Conservation (phyloP, 2,113 vertebrate species). For the Bubo scandiacus region DNA sequence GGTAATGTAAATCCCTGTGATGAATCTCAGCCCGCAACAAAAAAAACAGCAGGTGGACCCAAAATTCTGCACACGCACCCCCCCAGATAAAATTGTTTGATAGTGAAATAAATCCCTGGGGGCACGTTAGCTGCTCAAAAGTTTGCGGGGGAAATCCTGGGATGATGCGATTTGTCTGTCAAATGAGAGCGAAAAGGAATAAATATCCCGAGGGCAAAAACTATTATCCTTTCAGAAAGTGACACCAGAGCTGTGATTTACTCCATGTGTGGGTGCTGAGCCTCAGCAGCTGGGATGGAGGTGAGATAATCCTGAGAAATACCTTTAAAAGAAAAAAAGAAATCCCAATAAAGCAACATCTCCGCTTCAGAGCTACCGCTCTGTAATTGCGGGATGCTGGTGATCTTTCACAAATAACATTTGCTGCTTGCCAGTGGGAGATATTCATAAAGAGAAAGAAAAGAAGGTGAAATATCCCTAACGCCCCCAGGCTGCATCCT, state of each 20-base stretch:
- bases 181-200: constrained; percentile 46
- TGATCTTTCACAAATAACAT: background rate
- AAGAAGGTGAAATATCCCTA: background rate
- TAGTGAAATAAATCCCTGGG: constrained; percentile 27
- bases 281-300: background rate
- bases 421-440: background rate
- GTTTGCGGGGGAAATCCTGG: background rate
- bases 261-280: background rate
- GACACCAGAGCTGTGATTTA: constrained; percentile 48
- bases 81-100: background rate
- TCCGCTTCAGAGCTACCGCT: background rate
- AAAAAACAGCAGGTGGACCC: background rate
- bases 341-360: background rate
- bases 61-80: background rate
- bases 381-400: rapidly evolving
- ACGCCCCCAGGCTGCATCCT: background rate
- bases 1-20: background rate
- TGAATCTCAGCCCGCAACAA: background rate
- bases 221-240: constrained; percentile 63
- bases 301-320: constrained; percentile 18
- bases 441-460: background rate
- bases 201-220: constrained; percentile 53
- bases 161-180: constrained; percentile 38
- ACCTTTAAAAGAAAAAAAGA: background rate
- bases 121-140: constrained; percentile 19